Base-by-base conservation (phyloP, 2,113 vertebrate species). In the Calypte anna region DNA sequence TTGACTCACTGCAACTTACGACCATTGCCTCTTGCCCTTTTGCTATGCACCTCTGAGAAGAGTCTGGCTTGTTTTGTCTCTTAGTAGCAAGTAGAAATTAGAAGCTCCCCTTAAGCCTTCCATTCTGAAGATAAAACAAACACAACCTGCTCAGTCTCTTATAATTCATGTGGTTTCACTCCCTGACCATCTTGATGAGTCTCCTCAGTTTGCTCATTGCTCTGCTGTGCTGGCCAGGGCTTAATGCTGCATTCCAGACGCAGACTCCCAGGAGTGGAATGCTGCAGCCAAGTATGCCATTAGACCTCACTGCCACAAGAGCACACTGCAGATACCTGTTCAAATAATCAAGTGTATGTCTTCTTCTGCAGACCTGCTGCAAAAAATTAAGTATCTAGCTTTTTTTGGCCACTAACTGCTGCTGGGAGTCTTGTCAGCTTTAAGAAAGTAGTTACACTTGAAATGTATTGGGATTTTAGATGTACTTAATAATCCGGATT, bases 91-190 rank as follows among this genome's bases (percentile, higher is more conserved):
- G 17, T 0, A 2, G 25, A 40, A 62, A 9, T 48, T 43, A 79
- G 48, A 80, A 88, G 22, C 4, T 14, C 28, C 30, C 27, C 63
- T 73, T 59, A 76, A 51, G 20, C 8, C 14, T 58, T 70, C 17
- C 80, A 51, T 88, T 62, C 40, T 62, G 9, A 23, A 88, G n/a
- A 61, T 58, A 63, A 86, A 91, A 48, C n/a, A 82, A 74, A 63
- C 24, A 10, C 20, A 75, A 5, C 40, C 74, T 80, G 66, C 85
- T 67, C 50, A 59, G 33, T 27, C 27, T 69, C n/a, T 31, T 11
- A 20, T 0, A 53, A 12, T 21, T 80, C 43, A 18, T 3, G 12
- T 53, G 13, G 21, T 84, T 44, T 31, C 30, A n/a, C 5, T 46
- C 57, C 53, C 48, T 46, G 57, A 38, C 22, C 53, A 55, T 7